Percentiles rank a stretch among this genome's conserved stretches.
phyloP scores from a whole-genome alignment of 2,797 vertebrate species.

The Myotis myotis region DNA sequence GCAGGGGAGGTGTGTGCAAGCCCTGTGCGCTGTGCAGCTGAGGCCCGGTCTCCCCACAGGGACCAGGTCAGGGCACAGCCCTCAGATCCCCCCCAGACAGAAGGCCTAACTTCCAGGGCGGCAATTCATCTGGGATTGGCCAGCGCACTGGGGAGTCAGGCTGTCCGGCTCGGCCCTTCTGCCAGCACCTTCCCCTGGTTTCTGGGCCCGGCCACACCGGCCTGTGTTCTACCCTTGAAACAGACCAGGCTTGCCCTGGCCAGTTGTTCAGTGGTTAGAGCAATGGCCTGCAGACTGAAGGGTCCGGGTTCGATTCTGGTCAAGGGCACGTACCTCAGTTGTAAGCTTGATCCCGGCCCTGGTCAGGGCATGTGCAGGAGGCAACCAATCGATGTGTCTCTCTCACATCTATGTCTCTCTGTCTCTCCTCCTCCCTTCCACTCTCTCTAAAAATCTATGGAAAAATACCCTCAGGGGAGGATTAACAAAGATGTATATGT shows the following conservation, averaged over 20 bases:
- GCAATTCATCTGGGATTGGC: background rate
- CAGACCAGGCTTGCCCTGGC: background rate
- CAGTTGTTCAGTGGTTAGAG: too few relatives aligned
- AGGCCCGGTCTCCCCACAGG: background rate
- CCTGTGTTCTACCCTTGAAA: background rate
- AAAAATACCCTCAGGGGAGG: too few relatives aligned
- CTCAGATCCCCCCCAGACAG: background rate
- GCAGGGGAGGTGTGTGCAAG: background rate
- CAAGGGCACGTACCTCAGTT: rapidly evolving
- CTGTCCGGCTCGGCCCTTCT: background rate
- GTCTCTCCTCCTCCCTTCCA: too few relatives aligned
- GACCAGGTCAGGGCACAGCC: background rate
- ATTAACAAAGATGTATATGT: too few relatives aligned
- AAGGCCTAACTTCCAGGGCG: background rate
- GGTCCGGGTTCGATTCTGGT: too few relatives aligned
- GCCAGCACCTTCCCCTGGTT: background rate
- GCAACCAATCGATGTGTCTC: too few relatives aligned
- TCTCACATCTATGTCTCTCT: too few relatives aligned
- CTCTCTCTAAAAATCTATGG: too few relatives aligned
- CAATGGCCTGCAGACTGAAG: too few relatives aligned
- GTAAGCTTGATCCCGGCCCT: too few relatives aligned
- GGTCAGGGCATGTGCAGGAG: too few relatives aligned
- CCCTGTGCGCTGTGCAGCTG: conserved; percentile 17
- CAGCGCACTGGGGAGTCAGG: background rate
- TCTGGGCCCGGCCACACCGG: background rate